Base-by-base conservation (phyloP, 2,797 vertebrate genomes). In the Cyprinodon diabolis region DNA sequence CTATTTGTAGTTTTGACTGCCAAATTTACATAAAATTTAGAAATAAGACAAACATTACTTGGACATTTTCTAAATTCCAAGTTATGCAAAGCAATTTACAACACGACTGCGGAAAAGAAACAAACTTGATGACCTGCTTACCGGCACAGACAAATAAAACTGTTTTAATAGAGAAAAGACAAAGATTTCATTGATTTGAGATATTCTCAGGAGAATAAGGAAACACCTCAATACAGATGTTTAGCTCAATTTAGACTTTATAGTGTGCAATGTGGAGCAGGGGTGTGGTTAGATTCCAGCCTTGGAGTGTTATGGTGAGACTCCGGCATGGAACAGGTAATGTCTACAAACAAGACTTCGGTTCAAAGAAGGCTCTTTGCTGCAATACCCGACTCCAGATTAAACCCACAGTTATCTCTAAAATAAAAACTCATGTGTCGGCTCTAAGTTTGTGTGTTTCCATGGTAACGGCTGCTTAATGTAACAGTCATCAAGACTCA, bases 391-490 rank as follows among this genome's bases (percentile, higher is more conserved):
- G 60, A 45, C 40, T 65, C 62, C 40, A 65, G 62, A 23, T 47
- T 47, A 8, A 23, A 23, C 57, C 57, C 15, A 19, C 57, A 10
- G 57, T 37, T 37, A 60, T 37, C 43, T 65, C 43, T 47, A 23
- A n/a, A 40, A 65, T 65, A 45, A 60, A 60, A 5, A 17, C 49
- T 19, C 7, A 19, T 70, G 40, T 70, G 37, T 45, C 21, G 4
- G 66, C 66, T 68, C 57, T 23, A 57, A 74, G 49, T 37, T 45
- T 70, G 48, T 69, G 48, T 1, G 77, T 84, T 74, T 78, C 79
- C 77, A 60, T 4, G 75, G 76, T 66, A 79, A 82, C 84, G 4
- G 77, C 63, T 55, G 45, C 66, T 76, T 43, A 47, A 40, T 45
- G 62, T 14, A 65, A 65, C 43, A 8, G 21, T 47, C 40, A 65